Percentiles rank a stretch among this genome's conserved stretches.
Conservation (phyloP, 2,797 vertebrate species). For the Macropus fuliginosus region DNA sequence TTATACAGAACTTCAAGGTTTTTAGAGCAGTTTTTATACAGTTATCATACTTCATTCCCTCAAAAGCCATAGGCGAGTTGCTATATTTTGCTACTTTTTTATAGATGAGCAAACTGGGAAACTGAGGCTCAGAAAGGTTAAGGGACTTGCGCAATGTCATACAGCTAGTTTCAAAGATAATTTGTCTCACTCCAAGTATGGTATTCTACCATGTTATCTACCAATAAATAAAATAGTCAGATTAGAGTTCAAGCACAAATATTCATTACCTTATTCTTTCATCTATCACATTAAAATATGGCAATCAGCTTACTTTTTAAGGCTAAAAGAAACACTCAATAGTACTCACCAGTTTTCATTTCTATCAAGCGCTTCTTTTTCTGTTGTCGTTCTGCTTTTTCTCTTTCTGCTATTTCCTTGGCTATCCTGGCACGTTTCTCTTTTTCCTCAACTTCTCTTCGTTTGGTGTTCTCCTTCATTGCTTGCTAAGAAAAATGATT, state of each 20-base stretch:
- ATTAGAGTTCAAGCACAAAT: conserved; percentile 35
- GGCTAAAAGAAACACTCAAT: conserved; percentile 25
- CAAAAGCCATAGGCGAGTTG: neutral
- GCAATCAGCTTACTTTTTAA: conserved; percentile 27
- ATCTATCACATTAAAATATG: conserved; percentile 17
- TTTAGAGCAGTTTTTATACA: neutral
- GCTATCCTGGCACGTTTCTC: conserved; percentile 92
- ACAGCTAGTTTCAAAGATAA: neutral
- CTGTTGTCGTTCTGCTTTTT: conserved; percentile 93
- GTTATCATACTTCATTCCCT: neutral
- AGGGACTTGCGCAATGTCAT: neutral
- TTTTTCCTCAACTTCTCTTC: conserved; percentile 94
- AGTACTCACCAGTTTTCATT: conserved; percentile 92
- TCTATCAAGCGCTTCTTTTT: conserved; percentile 94
- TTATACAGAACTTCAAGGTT: neutral
- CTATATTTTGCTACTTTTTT: neutral
- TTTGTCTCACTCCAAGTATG: neutral
- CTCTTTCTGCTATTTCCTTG: conserved; percentile 95
- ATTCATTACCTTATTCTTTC: conserved; percentile 22
- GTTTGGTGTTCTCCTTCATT: conserved; percentile 92
- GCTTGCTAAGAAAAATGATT: conserved; percentile 90
- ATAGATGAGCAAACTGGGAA: neutral
- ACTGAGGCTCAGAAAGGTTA: neutral
- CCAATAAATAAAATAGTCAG: neutral
- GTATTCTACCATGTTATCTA: neutral